Conservation (phyloP, 1,140 invertebrate genomes). For the Diuraphis noxia region DNA sequence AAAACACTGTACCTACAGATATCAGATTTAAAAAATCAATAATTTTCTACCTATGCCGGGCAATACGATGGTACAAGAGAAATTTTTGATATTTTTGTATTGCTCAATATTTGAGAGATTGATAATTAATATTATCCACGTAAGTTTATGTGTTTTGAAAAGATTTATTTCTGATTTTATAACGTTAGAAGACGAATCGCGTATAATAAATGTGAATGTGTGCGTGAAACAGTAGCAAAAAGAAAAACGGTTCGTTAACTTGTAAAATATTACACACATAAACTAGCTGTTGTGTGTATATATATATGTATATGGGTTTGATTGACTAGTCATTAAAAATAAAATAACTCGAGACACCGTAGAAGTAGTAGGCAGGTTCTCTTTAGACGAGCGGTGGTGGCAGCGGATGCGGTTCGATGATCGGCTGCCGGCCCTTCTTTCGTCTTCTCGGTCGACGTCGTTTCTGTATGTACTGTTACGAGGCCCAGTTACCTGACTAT, state of each 20-base stretch:
- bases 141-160: neutral
- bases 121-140: neutral
- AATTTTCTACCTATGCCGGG: neutral
- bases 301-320: neutral
- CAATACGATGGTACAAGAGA: neutral
- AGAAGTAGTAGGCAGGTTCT: neutral
- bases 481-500: conserved; percentile 12
- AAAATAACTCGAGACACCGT: neutral
- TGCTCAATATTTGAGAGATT: neutral
- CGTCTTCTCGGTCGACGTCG: neutral
- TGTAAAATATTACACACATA: neutral
- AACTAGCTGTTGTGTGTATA: neutral
- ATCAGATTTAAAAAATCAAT: conserved; percentile 21
- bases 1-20: conserved; percentile 24
- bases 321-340: conserved; percentile 25
- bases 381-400: neutral
- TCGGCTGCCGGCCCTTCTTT: neutral
- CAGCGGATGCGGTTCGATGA: conserved; percentile 28
- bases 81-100: too few species aligned
- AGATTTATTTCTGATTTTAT: neutral
- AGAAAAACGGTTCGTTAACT: neutral
- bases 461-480: conserved; percentile 38
- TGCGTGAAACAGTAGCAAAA: neutral
- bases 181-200: neutral
- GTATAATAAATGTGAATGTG: neutral